Evolutionary conservation across 2,113 vertebrate genomes (phyloP).

Genomic region (Cyrtonyx montezumae): DNA sequence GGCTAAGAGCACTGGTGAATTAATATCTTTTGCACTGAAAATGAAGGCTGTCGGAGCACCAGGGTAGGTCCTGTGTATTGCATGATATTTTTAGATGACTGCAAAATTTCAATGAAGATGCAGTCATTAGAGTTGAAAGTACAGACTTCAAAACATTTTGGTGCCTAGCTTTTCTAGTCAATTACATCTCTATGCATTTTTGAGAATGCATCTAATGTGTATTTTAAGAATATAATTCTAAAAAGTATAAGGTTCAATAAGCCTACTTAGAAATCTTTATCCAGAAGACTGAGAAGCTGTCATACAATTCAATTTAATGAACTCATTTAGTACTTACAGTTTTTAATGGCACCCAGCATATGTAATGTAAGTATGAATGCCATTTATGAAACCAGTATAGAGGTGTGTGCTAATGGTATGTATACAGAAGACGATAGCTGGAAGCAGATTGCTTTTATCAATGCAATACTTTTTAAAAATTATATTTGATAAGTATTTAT

Average conservation of each 20-base stretch:
- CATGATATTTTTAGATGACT: not conserved
- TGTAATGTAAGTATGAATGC: not conserved
- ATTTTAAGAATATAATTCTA: not conserved
- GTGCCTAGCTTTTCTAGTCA: not conserved
- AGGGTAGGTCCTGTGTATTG: not conserved
- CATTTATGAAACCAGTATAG: not conserved
- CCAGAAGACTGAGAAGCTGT: not conserved
- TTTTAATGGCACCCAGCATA: not conserved
- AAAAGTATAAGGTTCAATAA: not conserved
- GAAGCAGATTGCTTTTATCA: not conserved
- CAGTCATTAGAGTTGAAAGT: not conserved
- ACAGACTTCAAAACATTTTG: not conserved
- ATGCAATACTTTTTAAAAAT: not conserved
- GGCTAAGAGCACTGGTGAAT: not conserved
- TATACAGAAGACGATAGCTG: not conserved
- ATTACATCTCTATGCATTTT: not conserved
- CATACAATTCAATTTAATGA: not conserved
- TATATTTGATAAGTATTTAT: not conserved
- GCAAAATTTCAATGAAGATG: not conserved
- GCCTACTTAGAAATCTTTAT: not conserved
- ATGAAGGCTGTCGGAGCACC: not conserved
- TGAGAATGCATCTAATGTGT: not conserved
- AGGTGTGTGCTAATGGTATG: rapidly evolving
- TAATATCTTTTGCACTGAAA: not conserved
- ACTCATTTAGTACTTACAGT: not conserved